Base-by-base conservation (phyloP, 2,797 vertebrate genomes). In the Adelosebastes latens region DNA sequence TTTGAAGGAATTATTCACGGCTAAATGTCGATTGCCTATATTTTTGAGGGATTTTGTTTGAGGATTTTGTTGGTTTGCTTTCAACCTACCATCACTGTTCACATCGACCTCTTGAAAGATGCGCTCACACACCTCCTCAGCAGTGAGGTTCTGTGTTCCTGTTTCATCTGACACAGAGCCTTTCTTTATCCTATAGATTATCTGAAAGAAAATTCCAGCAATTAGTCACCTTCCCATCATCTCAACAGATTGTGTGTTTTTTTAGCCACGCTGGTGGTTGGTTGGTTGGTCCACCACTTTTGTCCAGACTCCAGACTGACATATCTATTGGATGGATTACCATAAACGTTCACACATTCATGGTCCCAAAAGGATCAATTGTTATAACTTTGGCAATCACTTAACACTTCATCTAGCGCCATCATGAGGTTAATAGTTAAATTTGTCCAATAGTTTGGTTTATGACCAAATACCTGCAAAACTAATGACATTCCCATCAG, bases 181-280 rank as follows among this genome's bases (percentile, higher is more conserved):
- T 53, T 86, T 75, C 77, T 94, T 94, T 56, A 94, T 82, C 22
- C 59, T 93, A 79, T 94, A 92, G 80, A 94, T 90, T 13, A 92
- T 90, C 93, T 94, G 69, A 32, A 87, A 71, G 20, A 77, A 22
- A 73, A 61, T 55, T 34, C 4, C 20, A 72, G 6, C 27, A 61
- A 29, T 46, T 25, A 22, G 36, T 29, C 13, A 14, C 65, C 4
- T n/a, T n/a, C 1, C 9, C 29, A n/a, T 32, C 13, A 32, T 56
- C 14, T 55, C 20, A 22, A 16, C n/a, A 34, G 10, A 27, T 53
- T 53, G 49, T 53, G 53, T 52, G 49, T 20, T 49, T 18, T 49
- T 42, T 42, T 42, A 42, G 14, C 39, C 6, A 49, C 2, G 20
- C 20, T 52, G 20, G 49, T 52, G 18, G 25, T 18, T 16, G 7